These are phyloP conservation scores for Holacanthus passer DNA, from an alignment of 2,113 vertebrate genomes.

Conservation along the genomic window DNA sequence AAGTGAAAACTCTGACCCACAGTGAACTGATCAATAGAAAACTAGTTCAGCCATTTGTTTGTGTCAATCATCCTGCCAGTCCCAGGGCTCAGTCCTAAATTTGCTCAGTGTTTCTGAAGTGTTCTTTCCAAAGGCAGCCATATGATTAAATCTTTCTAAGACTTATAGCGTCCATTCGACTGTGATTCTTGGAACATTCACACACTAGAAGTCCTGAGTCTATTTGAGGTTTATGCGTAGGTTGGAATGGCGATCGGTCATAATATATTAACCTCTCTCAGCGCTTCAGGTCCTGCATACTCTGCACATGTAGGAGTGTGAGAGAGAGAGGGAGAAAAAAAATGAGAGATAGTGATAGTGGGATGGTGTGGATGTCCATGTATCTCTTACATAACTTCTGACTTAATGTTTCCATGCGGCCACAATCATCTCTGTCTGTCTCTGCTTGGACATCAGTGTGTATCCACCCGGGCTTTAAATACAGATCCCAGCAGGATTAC, in stretches of 20 bases:
- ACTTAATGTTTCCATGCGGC: conserved; percentile 53
- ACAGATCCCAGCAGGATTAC: conserved; percentile 66
- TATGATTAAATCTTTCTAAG: neutral
- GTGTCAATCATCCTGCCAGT: neutral
- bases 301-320: conserved; percentile 60
- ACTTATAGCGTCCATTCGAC: neutral
- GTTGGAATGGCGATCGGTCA: conserved; percentile 54
- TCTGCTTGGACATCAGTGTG: conserved; percentile 21
- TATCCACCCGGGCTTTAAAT: conserved; percentile 36
- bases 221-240: conserved; percentile 66
- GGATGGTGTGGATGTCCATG: conserved; percentile 45
- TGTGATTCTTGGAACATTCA: conserved; percentile 10
- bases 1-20: neutral
- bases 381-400: conserved; percentile 65
- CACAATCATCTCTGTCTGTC: conserved; percentile 16
- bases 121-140: neutral
- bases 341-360: conserved; percentile 30
- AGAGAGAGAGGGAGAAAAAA: conserved; percentile 17
- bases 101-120: neutral
- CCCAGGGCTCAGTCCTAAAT: neutral
- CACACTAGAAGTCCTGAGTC: conserved; percentile 31
- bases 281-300: conserved; percentile 47
- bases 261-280: conserved; percentile 63
- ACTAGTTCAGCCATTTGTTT: neutral
- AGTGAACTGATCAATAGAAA: neutral